phyloP scores from a whole-genome alignment of 2,888 invertebrate species.

The Cynaeus angustus region DNA sequence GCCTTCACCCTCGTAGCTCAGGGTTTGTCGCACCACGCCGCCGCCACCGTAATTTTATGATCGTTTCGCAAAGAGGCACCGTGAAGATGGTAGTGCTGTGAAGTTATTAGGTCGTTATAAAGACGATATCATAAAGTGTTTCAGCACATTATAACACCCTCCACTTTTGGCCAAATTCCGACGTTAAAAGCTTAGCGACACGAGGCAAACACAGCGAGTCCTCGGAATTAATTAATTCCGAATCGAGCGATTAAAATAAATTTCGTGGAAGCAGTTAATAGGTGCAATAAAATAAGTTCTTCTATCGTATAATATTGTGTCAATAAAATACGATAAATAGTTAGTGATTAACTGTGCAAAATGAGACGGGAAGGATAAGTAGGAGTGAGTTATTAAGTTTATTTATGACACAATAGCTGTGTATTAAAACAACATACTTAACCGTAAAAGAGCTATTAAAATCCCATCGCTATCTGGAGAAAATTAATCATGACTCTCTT shows the following conservation, averaged over 20 bases:
- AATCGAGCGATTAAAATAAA: constrained; percentile 10
- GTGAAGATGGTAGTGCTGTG: constrained; percentile 50
- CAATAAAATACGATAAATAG: constrained; percentile 24
- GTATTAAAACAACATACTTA: constrained; percentile 69
- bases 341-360: constrained; percentile 16
- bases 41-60: constrained; percentile 31
- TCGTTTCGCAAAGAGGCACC: constrained; percentile 42
- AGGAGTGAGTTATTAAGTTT: constrained; percentile 59
- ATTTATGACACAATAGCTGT: constrained; percentile 63
- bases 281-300: constrained; percentile 3
- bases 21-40: constrained; percentile 4
- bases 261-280: constrained; percentile 13
- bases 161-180: constrained; percentile 27
- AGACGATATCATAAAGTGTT: constrained; percentile 67
- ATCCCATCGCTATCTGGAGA: constrained; percentile 66
- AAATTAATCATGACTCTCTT: constrained; percentile 68
- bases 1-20: neutral
- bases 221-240: constrained; percentile 13
- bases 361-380: constrained; percentile 22
- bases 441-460: constrained; percentile 69
- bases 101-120: constrained; percentile 65
- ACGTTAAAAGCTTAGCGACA: constrained; percentile 18
- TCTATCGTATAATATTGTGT: constrained; percentile 11
- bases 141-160: constrained; percentile 61
- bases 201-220: neutral